Evolutionary conservation across 2,888 invertebrate genomes (phyloP), one percentile per base, ranked within the genome.

Genomic region (Eutolmus rufibarbis): DNA sequence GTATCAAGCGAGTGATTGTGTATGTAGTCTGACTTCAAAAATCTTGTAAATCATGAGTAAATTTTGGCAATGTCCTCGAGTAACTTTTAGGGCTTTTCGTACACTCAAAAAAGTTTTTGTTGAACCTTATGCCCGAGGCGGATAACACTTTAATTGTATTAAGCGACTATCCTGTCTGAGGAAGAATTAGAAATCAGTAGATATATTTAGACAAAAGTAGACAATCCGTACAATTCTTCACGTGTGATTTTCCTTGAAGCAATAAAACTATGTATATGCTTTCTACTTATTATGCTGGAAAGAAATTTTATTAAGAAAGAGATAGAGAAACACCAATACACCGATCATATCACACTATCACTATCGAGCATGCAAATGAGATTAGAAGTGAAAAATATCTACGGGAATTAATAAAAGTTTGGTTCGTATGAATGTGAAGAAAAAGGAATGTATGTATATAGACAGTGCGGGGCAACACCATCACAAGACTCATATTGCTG

Each of bases 401-500:
- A 57, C 57, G 19, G 57, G 66, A 37, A 82, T 56, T 37, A 82
- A 51, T 79, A 28, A 66, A 23, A 56, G 19, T 79, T 46, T 28
- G 57, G 37, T 8, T 34, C n/a, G 57, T 23, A 40, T 74, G 66
- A 84, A 74, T 28, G 74, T 43, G 43, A 85, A 31, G 16, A 85
- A 46, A 74, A 40, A 34, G 2, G n/a, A 3, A 46, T 14, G 2
- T 14, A 46, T 14, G 2, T 14, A 46, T 16, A 46, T 46, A 19
- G 31, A 31, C 23, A 66, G 34, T 37, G 23, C 5, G 66, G 40
- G 19, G 16, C 19, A 57, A 79, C 23, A 51, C n/a, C 37, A 78
- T 57, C 31, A 82, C 37, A 51, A 57, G 88, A 88, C 74, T 77
- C 81, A 86, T 56, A 87, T 78, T 51, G 81, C 57, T 51, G 77